These are phyloP conservation scores for Amphipoea lucens DNA, from an alignment of 2,888 invertebrate species.

Conservation along the genomic window DNA sequence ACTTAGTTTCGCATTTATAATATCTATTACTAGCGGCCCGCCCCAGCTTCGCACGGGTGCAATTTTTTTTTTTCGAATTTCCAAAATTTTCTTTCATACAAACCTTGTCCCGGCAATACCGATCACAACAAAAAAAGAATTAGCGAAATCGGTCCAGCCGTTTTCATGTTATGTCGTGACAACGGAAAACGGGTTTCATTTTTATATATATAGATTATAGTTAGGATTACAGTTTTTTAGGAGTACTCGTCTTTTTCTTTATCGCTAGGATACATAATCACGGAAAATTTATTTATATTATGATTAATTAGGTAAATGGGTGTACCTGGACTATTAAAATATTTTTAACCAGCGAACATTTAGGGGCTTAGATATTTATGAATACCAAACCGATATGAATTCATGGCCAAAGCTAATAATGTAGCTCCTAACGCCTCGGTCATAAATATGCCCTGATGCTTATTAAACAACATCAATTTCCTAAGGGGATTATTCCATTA, in stretches of 20 bases:
- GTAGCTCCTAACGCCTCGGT: slow-evolving; percentile 31
- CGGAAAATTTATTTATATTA: slow-evolving; percentile 1
- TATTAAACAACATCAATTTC: slow-evolving; percentile 65
- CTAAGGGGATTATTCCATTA: slow-evolving; percentile 59
- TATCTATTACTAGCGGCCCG: no score
- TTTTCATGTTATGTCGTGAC: no score
- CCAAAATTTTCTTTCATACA: no score
- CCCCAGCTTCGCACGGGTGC: no score
- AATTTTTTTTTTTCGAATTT: no score
- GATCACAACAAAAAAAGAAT: no score
- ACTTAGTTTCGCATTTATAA: no score
- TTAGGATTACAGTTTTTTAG: not conserved
- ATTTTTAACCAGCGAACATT: not conserved
- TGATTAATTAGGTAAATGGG: slow-evolving; percentile 6
- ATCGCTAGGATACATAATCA: not conserved
- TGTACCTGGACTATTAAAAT: not conserved
- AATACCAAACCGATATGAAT: slow-evolving; percentile 40
- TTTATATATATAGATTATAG: no score
- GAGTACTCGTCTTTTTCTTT: not conserved
- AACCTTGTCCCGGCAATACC: no score
- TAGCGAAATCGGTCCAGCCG: no score
- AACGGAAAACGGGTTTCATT: no score
- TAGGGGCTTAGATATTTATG: slow-evolving; percentile 33
- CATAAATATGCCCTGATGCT: slow-evolving; percentile 59
- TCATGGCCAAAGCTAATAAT: slow-evolving; percentile 42